A percentile compares a stretch with the other conserved stretches of the same genome.
These are phyloP conservation scores for Anadara kagoshimensis DNA, from an alignment of 1,140 invertebrate genomes.

Conservation along the genomic window DNA sequence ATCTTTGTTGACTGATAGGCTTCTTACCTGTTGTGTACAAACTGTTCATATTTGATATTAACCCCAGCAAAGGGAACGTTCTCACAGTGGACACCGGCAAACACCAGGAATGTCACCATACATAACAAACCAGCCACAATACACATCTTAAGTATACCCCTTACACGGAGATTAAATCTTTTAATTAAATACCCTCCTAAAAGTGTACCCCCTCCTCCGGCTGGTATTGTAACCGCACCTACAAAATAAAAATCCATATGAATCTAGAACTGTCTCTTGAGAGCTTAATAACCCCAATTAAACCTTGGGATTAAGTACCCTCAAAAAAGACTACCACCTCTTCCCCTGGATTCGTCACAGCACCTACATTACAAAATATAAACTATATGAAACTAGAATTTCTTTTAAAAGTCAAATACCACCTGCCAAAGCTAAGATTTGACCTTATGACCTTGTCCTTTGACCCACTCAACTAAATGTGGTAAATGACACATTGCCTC, in stretches of 20 bases:
- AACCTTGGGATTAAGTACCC: too few species aligned
- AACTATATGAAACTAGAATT: not conserved
- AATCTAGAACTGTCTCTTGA: too few species aligned
- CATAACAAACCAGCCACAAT: slow-evolving; percentile 76
- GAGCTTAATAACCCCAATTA: too few species aligned
- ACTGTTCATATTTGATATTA: slow-evolving; percentile 62
- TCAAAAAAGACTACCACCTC: too few species aligned
- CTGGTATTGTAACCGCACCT: slow-evolving; percentile 49
- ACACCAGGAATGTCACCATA: slow-evolving; percentile 79
- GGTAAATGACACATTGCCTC: too few species aligned
- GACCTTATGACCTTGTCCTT: too few species aligned
- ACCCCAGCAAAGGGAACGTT: slow-evolving; percentile 83
- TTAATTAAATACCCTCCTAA: slow-evolving; percentile 49
- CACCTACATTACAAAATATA: too few species aligned
- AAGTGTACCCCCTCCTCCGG: slow-evolving; percentile 47
- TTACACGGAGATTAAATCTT: slow-evolving; percentile 36
- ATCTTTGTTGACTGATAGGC: too few species aligned
- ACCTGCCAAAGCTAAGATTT: too few species aligned
- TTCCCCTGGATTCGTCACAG: too few species aligned
- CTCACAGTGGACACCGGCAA: slow-evolving; percentile 81
- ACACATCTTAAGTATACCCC: slow-evolving; percentile 48
- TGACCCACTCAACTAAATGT: too few species aligned
- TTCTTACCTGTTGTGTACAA: not conserved
- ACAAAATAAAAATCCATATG: not conserved
- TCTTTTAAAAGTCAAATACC: too few species aligned